A percentile compares a stretch with the other conserved stretches of the same genome.
Evolutionary conservation across 2,888 invertebrate genomes (phyloP).

Genomic region (Erannis defoliaria): DNA sequence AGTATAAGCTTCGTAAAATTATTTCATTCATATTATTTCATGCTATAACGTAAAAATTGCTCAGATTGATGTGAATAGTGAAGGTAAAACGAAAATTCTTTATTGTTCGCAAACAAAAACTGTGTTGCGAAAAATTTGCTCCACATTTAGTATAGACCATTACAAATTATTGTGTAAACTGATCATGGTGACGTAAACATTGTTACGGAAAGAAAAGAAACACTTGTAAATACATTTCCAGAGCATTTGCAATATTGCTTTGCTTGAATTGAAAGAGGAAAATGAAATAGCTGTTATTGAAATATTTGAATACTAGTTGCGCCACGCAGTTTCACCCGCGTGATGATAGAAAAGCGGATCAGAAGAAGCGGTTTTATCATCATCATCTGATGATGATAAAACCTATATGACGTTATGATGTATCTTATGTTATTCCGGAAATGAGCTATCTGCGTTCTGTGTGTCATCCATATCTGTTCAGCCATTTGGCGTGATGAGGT

Average conservation of each 20-base stretch:
- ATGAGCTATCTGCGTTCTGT: too few species aligned
- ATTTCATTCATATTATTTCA: too few species aligned
- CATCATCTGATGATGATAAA: too few species aligned
- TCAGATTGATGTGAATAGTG: background rate
- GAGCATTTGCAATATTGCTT: background rate
- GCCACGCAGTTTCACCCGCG: background rate
- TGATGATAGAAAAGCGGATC: too few species aligned
- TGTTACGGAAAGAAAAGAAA: conserved; percentile 2
- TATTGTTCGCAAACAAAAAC: too few species aligned
- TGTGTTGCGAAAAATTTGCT: background rate
- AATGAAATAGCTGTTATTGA: background rate
- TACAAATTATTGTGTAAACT: conserved; percentile 2
- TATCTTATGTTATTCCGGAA: too few species aligned
- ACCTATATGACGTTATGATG: too few species aligned
- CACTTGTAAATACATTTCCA: conserved; percentile 11
- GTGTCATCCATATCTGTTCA: too few species aligned
- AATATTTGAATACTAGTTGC: background rate
- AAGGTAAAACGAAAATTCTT: too few species aligned
- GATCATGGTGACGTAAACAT: background rate
- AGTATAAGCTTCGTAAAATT: too few species aligned
- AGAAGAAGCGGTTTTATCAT: too few species aligned
- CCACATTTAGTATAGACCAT: background rate
- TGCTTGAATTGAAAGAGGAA: background rate
- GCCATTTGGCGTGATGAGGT: too few species aligned
- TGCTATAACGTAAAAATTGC: background rate